Evolutionary conservation across 1,140 invertebrate genomes (phyloP).

Genomic region (Eupeodes corollae): DNA sequence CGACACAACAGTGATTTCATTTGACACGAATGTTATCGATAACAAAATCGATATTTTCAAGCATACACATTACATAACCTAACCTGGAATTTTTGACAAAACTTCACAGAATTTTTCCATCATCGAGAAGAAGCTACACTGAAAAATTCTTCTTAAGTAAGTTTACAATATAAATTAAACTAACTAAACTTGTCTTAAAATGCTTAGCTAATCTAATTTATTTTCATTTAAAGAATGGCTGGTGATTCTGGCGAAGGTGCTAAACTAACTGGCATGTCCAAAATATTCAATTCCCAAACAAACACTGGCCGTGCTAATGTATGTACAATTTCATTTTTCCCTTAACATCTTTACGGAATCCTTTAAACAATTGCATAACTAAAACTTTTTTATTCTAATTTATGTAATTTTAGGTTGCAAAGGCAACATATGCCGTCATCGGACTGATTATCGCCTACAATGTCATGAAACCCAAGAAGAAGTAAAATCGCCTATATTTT

Average conservation of each 20-base stretch:
- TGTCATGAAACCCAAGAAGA: slow-evolving; percentile 48
- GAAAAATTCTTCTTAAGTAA: too few species aligned
- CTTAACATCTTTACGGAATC: slow-evolving; percentile 13
- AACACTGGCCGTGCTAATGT: slow-evolving; percentile 53
- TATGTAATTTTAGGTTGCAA: slow-evolving; percentile 41
- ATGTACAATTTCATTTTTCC: slow-evolving; percentile 37
- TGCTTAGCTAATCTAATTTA: too few species aligned
- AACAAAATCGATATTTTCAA: too few species aligned
- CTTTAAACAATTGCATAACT: background rate
- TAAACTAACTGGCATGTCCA: slow-evolving; percentile 46
- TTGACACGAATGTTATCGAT: too few species aligned
- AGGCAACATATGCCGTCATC: slow-evolving; percentile 48
- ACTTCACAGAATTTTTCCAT: too few species aligned
- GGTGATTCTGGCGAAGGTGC: slow-evolving; percentile 49
- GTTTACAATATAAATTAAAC: too few species aligned
- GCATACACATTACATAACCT: too few species aligned
- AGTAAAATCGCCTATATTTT: slow-evolving; percentile 23
- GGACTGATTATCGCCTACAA: slow-evolving; percentile 46
- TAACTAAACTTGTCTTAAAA: too few species aligned
- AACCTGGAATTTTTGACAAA: too few species aligned
- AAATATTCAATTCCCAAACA: slow-evolving; percentile 51
- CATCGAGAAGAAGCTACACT: too few species aligned
- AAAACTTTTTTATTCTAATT: background rate
- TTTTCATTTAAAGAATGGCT: slow-evolving; percentile 41
- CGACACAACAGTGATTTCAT: too few species aligned